phyloP scores from a whole-genome alignment of 2,797 vertebrate genomes.

The Cheirogaleus major region DNA sequence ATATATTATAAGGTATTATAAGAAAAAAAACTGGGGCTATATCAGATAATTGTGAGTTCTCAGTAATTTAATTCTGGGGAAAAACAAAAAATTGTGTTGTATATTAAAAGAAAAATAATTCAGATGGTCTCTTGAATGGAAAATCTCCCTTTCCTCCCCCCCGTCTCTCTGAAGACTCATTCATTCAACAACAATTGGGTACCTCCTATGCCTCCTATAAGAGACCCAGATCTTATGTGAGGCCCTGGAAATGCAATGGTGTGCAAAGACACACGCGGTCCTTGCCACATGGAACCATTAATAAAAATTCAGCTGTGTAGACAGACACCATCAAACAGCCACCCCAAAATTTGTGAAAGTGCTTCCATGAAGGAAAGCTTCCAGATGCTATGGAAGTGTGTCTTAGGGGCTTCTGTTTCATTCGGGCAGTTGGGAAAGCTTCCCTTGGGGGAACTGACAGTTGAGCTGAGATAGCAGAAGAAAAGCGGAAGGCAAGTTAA shows the following conservation, averaged over 20 bases:
- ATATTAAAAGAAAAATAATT: not conserved
- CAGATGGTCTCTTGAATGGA: not conserved
- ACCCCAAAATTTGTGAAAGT: not conserved
- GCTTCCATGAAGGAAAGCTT: not conserved
- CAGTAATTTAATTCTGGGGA: not conserved
- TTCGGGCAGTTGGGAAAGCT: not conserved
- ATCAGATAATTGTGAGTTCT: not conserved
- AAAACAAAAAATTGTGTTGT: not conserved
- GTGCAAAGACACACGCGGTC: not conserved
- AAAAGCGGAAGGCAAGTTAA: not conserved
- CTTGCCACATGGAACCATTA: not conserved
- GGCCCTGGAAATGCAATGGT: not conserved
- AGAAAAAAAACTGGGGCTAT: not conserved
- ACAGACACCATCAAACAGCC: not conserved
- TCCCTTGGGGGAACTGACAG: not conserved
- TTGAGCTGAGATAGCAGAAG: not conserved
- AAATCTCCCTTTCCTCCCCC: not conserved
- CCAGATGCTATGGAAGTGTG: not conserved
- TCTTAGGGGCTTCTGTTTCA: not conserved
- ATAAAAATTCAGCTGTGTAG: not conserved
- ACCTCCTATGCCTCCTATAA: not conserved
- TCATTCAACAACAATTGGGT: not conserved
- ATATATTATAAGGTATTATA: no score
- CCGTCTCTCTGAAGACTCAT: not conserved
- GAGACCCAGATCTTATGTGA: not conserved